These are phyloP conservation scores for Spongilla lacustris DNA, from an alignment of 37 sponge, comb jelly and placozoan genomes.

Conservation along the genomic window DNA sequence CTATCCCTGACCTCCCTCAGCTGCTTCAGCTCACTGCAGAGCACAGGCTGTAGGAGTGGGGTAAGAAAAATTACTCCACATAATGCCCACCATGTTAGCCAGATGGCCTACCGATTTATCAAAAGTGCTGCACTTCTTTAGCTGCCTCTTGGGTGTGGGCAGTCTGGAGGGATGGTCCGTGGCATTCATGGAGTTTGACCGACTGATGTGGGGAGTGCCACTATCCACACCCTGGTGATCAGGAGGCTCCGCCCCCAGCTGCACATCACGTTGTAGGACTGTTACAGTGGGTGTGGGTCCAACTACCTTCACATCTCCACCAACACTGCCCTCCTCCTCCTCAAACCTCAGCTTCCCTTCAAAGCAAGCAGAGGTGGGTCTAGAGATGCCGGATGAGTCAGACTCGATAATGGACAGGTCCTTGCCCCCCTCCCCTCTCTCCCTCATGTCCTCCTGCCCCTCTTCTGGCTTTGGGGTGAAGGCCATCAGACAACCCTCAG, in stretches of 20 bases:
- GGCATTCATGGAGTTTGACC: neutral
- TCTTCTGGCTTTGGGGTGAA: neutral
- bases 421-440: neutral
- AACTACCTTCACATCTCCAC: neutral
- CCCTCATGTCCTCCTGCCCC: neutral
- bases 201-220: too few species aligned
- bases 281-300: neutral
- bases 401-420: neutral
- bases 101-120: neutral
- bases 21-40: neutral
- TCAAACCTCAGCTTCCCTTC: neutral
- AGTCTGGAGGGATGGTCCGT: neutral
- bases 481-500: too few species aligned
- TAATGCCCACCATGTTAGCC: too few species aligned
- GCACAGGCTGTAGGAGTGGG: neutral
- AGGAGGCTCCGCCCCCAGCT: neutral
- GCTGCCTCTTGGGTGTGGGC: neutral
- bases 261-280: too few species aligned
- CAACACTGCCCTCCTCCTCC: too few species aligned
- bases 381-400: neutral
- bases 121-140: neutral
- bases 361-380: neutral
- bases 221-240: neutral
- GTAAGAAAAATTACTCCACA: too few species aligned
- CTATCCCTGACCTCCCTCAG: neutral